A percentile compares a stretch with the other conserved stretches of the same genome.
Conservation (phyloP, 1,140 invertebrate species). For the Leguminivora glycinivorella region DNA sequence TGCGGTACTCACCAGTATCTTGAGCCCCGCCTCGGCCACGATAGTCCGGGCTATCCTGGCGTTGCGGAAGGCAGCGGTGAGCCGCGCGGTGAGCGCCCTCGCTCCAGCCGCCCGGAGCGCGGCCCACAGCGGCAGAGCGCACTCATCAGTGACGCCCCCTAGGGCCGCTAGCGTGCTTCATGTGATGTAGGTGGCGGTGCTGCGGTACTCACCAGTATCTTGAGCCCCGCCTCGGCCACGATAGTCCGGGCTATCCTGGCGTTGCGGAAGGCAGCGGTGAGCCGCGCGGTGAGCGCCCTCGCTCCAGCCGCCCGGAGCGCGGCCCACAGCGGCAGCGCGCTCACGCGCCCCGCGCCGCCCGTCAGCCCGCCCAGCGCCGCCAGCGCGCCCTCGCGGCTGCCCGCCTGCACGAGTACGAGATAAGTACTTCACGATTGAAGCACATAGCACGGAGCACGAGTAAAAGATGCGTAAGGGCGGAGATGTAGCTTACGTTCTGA, state of each 20-base stretch:
- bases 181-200: too few species aligned
- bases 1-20: slow-evolving; percentile 89
- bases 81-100: too few species aligned
- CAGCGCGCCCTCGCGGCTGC: slow-evolving; percentile 83
- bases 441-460: too few species aligned
- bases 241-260: slow-evolving; percentile 86
- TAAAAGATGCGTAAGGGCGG: too few species aligned
- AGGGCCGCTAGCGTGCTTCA: too few species aligned
- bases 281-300: slow-evolving; percentile 85
- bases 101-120: slow-evolving; percentile 87
- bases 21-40: too few species aligned
- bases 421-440: too few species aligned
- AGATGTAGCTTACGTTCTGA: too few species aligned
- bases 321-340: slow-evolving; percentile 90
- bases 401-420: slow-evolving; percentile 56
- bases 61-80: slow-evolving; percentile 86
- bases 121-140: slow-evolving; percentile 90
- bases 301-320: slow-evolving; percentile 88
- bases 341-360: slow-evolving; percentile 80
- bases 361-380: slow-evolving; percentile 86
- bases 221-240: slow-evolving; percentile 85
- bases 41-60: too few species aligned
- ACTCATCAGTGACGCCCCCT: too few species aligned
- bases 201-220: slow-evolving; percentile 87
- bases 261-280: slow-evolving; percentile 87